Evolutionary conservation across 1,140 invertebrate genomes (phyloP), one percentile per base, ranked within the genome.

Genomic region (Drosophila grimshawi): DNA sequence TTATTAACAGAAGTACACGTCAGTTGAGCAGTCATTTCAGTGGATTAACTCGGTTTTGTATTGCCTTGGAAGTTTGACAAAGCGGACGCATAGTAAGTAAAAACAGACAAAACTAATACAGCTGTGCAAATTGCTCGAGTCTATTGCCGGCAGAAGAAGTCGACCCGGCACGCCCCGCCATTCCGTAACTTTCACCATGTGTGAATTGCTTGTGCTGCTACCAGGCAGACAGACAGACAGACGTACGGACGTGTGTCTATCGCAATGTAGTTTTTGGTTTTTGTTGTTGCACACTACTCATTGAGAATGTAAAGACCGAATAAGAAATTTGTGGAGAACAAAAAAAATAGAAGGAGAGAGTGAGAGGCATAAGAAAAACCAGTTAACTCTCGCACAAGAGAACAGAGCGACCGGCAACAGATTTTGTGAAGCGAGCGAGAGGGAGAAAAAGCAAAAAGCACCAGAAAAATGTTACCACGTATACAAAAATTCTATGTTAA

Each of bases 381-480:
- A 46, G 80, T 89, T 89, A 49, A 46, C 48, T 65, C 41, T 59
- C 39, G 10, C 37, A 11, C 49, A 19, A 29, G 32, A 10, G 19
- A 7, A 19, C 19, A 1, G 19, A 10, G 11, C n/a, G 59, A 19
- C 76, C 76, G 80, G 79, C 55, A 45, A 62, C 48, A 49, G 27
- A 37, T 66, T 74, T 37, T 5, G 4, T 32, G 43, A 43, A 29
- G 64, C 37, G 33, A 29, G 5, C n/a, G 48, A 10, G 45, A 7
- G 60, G 35, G 30, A 45, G 35, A 11, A 11, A 33, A n/a, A 43
- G 49, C 37, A 61, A 63, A 79, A 79, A 70, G 76, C 76, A 86
- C 82, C 82, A 88, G 82, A 88, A 88, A 82, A 88, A 83, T 69
- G 77, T 89, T 88, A 88, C 83, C 83, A 88, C 83, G 83, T 88